Evolutionary conservation across 2,888 invertebrate species (phyloP).

Genomic region (Dicyrtomina minuta): DNA sequence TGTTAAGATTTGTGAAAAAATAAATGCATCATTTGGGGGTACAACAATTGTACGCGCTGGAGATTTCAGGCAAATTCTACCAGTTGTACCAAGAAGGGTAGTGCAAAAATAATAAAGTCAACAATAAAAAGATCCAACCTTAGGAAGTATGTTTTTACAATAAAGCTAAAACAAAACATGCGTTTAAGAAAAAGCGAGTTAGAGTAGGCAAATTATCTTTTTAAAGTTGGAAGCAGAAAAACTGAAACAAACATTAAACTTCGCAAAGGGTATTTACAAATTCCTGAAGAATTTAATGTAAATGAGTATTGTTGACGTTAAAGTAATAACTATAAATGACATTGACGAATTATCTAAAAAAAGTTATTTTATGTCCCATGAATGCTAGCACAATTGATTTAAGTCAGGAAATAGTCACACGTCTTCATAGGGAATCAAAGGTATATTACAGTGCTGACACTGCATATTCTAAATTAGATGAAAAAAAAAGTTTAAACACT

Average conservation of each 20-base stretch:
- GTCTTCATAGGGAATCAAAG: background rate
- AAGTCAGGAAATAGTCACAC: constrained; percentile 12
- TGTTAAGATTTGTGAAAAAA: constrained; percentile 46
- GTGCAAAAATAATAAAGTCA: constrained; percentile 23
- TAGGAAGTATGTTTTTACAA: constrained; percentile 25
- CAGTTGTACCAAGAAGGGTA: constrained; percentile 35
- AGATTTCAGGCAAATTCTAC: constrained; percentile 48
- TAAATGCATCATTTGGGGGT: constrained; percentile 41
- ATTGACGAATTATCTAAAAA: background rate
- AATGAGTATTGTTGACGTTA: background rate
- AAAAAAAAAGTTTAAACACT: background rate
- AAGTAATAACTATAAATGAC: background rate
- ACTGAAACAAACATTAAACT: background rate
- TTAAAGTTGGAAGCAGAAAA: constrained; percentile 30
- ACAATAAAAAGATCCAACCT: too few species aligned
- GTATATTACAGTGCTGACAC: too few species aligned
- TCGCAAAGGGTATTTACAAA: background rate
- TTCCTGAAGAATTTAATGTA: background rate
- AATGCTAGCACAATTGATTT: constrained; percentile 22
- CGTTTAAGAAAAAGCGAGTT: constrained; percentile 9
- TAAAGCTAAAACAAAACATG: too few species aligned
- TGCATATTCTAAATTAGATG: background rate
- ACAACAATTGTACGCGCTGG: constrained; percentile 40
- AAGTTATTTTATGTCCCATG: constrained; percentile 25
- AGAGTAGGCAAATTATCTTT: constrained; percentile 11